Base-by-base conservation (phyloP, 2,797 vertebrate species). In the Phataginus tricuspis region DNA sequence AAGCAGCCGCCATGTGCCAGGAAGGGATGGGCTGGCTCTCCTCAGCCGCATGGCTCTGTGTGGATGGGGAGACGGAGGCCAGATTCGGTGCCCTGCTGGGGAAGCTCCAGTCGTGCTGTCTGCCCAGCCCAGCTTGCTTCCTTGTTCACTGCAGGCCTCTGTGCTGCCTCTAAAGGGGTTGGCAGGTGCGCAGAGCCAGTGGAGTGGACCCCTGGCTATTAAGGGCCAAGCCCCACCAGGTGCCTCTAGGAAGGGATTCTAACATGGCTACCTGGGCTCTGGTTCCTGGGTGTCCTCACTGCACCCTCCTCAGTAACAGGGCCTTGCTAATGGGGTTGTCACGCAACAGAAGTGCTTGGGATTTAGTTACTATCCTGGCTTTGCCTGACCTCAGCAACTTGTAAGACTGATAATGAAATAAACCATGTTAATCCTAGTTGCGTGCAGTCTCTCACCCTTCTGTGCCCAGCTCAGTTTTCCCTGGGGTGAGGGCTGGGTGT, bases 391-490 rank as follows among this genome's bases (percentile, higher is more conserved):
- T 89, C 57, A n/a, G 74, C 71, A 55, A 91, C 88, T 78, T 95
- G 69, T 96, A 97, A 92, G 89, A 97, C 96, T 96, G 83, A 94
- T 90, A 86, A 85, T 86, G 59, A 97, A 98, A 98, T 98, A 98
- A 98, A 98, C 83, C 37, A 5, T 59, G 86, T 96, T 98, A 97
- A 98, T 92, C 96, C 89, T 82, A 86, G 93, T 75, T 42, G 82
- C 87, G 97, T 96, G 92, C 74, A 74, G 51, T 97, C 66, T 96
- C 91, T 93, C 55, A 10, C 77, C 88, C 86, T 85, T 80, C 77
- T 71, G 15, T 80, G 64, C 86, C 86, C 95, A 57, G 59, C 74
- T 86, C 77, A 66, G 71, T 85, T 77, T 74, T 78, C 88, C 82
- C 51, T 71, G 49, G 57, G 78, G 75, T 21, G 8, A 74, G 87